These are phyloP conservation scores for Smutsia temminckii DNA, from an alignment of 2,797 vertebrate species.

Conservation along the genomic window DNA sequence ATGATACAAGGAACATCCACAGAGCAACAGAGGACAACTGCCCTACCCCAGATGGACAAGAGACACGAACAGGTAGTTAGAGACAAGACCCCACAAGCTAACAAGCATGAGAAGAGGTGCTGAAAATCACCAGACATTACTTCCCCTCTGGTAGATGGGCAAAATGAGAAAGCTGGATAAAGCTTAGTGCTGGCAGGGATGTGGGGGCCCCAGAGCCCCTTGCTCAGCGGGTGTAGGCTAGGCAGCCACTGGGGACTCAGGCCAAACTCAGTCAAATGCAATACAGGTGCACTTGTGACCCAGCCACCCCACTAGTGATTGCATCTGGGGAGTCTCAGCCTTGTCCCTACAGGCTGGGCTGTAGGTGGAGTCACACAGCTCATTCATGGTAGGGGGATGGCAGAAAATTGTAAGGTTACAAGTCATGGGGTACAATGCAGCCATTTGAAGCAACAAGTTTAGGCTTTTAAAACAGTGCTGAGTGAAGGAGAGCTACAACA, in stretches of 20 bases:
- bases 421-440: accelerated
- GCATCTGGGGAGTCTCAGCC: neutral
- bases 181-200: neutral
- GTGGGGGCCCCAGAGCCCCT: neutral
- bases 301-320: neutral
- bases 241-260: neutral
- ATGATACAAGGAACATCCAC: neutral
- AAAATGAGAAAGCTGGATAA: neutral
- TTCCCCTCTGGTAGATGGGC: neutral
- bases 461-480: neutral
- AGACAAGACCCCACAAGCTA: neutral
- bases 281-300: neutral
- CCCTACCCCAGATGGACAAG: neutral
- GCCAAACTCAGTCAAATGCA: neutral
- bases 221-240: neutral
- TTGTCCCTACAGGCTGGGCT: accelerated
- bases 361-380: neutral
- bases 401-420: neutral
- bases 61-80: neutral
- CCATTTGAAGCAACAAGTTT: neutral
- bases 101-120: neutral
- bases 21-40: neutral
- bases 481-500: neutral
- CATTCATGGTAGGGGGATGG: accelerated
- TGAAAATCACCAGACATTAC: neutral